Conservation (phyloP, 2,113 vertebrate species). For the Aegithalos caudatus region DNA sequence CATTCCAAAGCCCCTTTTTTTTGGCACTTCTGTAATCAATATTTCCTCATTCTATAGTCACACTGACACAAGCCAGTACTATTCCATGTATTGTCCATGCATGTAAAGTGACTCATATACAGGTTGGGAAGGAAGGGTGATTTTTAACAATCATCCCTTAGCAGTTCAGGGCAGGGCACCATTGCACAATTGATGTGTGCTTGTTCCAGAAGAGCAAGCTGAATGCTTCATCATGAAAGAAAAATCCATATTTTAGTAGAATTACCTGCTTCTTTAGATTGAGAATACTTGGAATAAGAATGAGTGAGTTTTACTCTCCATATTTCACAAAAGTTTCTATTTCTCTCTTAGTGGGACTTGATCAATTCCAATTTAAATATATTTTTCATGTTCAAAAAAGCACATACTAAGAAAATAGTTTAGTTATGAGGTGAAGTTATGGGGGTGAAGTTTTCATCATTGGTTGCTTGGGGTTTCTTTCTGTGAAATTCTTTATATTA, state of each 20-base stretch:
- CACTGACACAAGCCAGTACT: background rate
- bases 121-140: background rate
- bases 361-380: background rate
- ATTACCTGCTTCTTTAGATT: background rate
- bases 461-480: background rate
- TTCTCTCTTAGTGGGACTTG: background rate
- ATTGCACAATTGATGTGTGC: background rate
- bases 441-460: background rate
- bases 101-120: background rate
- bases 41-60: background rate
- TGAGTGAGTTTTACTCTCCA: background rate
- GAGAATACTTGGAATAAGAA: background rate
- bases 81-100: background rate
- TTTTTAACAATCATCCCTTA: background rate
- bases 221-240: background rate
- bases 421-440: background rate
- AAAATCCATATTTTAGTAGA: background rate
- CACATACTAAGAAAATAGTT: background rate
- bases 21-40: background rate
- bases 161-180: background rate
- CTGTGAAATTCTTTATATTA: background rate
- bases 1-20: background rate
- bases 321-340: background rate
- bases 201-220: background rate
- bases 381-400: background rate